These are phyloP conservation scores for Triops cancriformis DNA, from an alignment of 1,140 invertebrate genomes.

Conservation along the genomic window DNA sequence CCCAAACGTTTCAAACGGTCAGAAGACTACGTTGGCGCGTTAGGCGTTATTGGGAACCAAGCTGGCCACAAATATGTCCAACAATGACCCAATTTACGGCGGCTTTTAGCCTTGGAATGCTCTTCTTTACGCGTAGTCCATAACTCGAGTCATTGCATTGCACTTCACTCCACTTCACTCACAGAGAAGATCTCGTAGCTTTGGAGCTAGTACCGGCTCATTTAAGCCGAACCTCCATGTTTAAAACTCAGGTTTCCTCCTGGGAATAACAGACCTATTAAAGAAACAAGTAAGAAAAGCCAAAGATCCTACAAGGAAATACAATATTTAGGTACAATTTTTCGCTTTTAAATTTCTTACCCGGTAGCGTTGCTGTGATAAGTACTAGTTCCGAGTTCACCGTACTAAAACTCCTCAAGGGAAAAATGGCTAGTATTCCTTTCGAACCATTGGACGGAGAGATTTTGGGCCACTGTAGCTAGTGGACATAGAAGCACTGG, in stretches of 20 bases:
- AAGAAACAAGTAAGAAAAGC: background rate
- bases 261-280: background rate
- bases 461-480: too few species aligned
- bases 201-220: background rate
- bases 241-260: background rate
- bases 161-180: slow-evolving; percentile 1
- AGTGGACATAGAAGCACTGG: too few species aligned
- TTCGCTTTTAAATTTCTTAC: too few species aligned
- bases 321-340: too few species aligned
- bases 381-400: too few species aligned
- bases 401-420: too few species aligned
- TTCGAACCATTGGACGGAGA: too few species aligned
- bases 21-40: background rate
- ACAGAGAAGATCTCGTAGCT: background rate
- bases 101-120: background rate
- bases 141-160: background rate
- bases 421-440: too few species aligned
- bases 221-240: background rate
- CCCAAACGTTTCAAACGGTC: background rate
- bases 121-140: background rate
- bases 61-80: background rate
- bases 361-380: too few species aligned
- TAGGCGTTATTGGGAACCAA: background rate
- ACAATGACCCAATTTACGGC: background rate
- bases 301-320: too few species aligned